Conservation (phyloP, 2,113 vertebrate genomes). For the Apteryx owenii region DNA sequence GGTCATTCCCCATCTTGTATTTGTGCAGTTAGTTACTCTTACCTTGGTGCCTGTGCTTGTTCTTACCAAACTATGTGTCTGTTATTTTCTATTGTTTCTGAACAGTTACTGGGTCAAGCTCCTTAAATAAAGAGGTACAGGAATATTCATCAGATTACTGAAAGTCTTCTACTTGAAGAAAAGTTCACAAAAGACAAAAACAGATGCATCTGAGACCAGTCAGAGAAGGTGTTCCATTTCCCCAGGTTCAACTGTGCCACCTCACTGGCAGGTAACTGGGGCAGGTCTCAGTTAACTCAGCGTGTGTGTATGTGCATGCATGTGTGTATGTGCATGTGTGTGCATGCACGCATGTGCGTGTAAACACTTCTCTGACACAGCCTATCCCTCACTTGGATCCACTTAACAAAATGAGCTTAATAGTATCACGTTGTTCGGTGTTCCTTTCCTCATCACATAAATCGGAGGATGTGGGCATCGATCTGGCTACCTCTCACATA, state of each 20-base stretch:
- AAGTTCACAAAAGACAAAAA: neutral
- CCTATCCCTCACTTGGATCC: neutral
- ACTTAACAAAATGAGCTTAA: neutral
- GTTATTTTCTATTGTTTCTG: neutral
- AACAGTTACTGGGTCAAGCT: neutral
- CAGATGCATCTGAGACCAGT: neutral
- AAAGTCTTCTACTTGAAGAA: neutral
- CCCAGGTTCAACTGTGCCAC: neutral
- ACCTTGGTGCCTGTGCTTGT: neutral
- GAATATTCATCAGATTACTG: neutral
- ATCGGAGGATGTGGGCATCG: neutral
- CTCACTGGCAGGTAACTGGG: neutral
- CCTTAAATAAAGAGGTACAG: neutral
- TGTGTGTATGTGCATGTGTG: no score
- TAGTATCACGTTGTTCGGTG: rapidly evolving
- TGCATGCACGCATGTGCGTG: rapidly evolving
- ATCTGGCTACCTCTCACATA: neutral
- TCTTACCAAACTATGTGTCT: neutral
- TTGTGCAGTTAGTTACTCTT: neutral
- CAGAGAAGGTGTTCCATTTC: neutral
- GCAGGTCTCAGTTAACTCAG: neutral
- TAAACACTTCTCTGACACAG: neutral
- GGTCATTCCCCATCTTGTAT: neutral
- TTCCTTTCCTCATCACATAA: neutral
- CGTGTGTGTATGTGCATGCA: no score